Base-by-base conservation (phyloP, 2,113 vertebrate species). In the Oreochromis niloticus region DNA sequence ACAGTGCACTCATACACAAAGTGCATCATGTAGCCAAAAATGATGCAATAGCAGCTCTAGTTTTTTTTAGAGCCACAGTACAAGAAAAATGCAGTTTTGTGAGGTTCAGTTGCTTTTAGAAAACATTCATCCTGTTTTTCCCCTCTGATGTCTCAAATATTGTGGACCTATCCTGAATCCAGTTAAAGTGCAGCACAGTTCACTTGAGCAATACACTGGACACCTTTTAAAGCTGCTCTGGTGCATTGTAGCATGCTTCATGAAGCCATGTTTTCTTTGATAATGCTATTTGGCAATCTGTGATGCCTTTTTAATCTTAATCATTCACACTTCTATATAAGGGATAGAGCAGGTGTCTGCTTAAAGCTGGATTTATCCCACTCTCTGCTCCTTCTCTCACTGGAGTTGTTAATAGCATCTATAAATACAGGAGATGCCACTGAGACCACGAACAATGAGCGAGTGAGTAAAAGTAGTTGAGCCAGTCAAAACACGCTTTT, bases 331-430 rank as follows among this genome's bases (percentile, higher is more conserved):
- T 71, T 39, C 27, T 52, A 39, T 8, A 16, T 6, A 13, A 52
- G 16, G 22, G 36, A 82, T 78, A 36, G 48, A 85, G 81, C 84
- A 88, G 81, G 81, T 66, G 83, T 82, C 27, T 54, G 17, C 12
- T 46, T 22, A 71, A 73, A 82, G 52, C 61, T 12, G 75, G 24
- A 16, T 82, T 79, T 57, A 46, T 83, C 13, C 19, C 73, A 3
- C 36, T 12, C 52, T 27, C 56, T 73, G 59, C 7, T 63, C 17
- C 54, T 41, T 59, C 57, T 30, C 4, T 0, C 73, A 34, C 14
- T 52, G 17, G 24, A 52, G 32, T 43, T 80, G 57, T 66, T 79
- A 14, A 16, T 22, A 17, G 34, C 30, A 52, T 71, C 61, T n/a
- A 7, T 73, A 52, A 85, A 85, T 14, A 46, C 48, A 12, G 71